Evolutionary conservation across 1,140 invertebrate genomes (phyloP).

Genomic region (Drosophila kurseongensis): DNA sequence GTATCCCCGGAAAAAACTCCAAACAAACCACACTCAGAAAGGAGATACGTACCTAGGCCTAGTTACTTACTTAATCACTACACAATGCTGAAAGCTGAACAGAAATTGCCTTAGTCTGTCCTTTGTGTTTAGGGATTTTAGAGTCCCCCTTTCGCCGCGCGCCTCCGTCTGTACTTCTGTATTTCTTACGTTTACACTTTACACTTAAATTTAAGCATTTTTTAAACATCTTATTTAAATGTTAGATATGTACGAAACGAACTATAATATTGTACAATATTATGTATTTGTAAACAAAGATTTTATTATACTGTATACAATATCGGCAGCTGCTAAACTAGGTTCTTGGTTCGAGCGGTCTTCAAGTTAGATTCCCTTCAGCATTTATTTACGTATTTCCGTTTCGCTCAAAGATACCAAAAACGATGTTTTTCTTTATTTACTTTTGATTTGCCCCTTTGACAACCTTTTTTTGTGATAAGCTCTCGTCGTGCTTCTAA

Average conservation of each 20-base stretch:
- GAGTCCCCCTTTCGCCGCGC: slow-evolving; percentile 12
- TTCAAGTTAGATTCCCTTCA: slow-evolving; percentile 26
- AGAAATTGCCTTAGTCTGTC: slow-evolving; percentile 50
- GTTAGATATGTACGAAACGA: slow-evolving; percentile 47
- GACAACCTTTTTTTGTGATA: slow-evolving; percentile 57
- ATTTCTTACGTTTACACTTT: slow-evolving; percentile 58
- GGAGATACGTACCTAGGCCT: slow-evolving; percentile 66
- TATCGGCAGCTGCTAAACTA: slow-evolving; percentile 1
- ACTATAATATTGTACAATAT: slow-evolving; percentile 72
- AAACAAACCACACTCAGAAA: slow-evolving; percentile 14
- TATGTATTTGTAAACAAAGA: slow-evolving; percentile 75
- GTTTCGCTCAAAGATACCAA: slow-evolving; percentile 53
- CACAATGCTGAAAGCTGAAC: slow-evolving; percentile 37
- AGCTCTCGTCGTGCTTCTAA: slow-evolving; percentile 64
- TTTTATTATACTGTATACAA: slow-evolving; percentile 66
- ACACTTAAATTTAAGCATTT: slow-evolving; percentile 63
- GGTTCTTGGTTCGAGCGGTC: slow-evolving; percentile 7
- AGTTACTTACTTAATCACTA: slow-evolving; percentile 57
- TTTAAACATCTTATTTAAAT: slow-evolving; percentile 66
- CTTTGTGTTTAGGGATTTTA: slow-evolving; percentile 24
- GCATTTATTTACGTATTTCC: slow-evolving; percentile 40
- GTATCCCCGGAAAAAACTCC: not conserved
- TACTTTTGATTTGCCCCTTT: slow-evolving; percentile 14
- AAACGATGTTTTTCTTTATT: slow-evolving; percentile 21
- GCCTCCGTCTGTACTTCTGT: slow-evolving; percentile 43